Conservation (phyloP, 1,140 invertebrate genomes). For the Aphelinus atriplicis region DNA sequence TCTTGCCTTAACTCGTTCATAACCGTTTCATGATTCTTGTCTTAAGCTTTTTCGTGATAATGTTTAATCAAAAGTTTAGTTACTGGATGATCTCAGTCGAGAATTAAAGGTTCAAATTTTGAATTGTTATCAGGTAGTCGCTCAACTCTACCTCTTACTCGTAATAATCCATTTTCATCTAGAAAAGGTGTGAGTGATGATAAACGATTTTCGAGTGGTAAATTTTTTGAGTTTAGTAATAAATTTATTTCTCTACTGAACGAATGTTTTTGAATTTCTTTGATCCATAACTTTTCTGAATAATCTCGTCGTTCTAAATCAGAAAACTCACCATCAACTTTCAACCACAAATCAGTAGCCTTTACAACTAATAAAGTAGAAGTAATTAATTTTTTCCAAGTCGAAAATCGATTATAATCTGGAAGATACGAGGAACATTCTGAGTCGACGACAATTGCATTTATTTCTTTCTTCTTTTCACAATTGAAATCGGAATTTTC, state of each 20-base stretch:
- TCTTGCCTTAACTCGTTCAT: constrained; percentile 44
- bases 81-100: constrained; percentile 3
- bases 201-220: background rate
- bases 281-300: background rate
- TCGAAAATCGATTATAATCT: background rate
- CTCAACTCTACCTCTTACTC: background rate
- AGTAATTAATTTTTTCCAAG: background rate
- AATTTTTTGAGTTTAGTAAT: background rate
- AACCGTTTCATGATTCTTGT: constrained; percentile 41
- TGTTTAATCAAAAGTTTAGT: constrained; percentile 29
- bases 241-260: background rate
- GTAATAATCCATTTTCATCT: background rate
- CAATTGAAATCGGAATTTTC: no score
- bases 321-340: background rate
- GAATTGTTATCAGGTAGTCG: background rate
- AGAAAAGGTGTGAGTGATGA: background rate
- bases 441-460: no score
- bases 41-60: constrained; percentile 34
- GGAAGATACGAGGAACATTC: background rate
- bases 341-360: background rate
- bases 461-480: no score
- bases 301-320: background rate
- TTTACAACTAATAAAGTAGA: background rate
- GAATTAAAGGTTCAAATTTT: background rate
- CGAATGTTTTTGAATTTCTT: background rate